Conservation (phyloP, 2,888 invertebrate genomes). For the Ormyrus thymus region DNA sequence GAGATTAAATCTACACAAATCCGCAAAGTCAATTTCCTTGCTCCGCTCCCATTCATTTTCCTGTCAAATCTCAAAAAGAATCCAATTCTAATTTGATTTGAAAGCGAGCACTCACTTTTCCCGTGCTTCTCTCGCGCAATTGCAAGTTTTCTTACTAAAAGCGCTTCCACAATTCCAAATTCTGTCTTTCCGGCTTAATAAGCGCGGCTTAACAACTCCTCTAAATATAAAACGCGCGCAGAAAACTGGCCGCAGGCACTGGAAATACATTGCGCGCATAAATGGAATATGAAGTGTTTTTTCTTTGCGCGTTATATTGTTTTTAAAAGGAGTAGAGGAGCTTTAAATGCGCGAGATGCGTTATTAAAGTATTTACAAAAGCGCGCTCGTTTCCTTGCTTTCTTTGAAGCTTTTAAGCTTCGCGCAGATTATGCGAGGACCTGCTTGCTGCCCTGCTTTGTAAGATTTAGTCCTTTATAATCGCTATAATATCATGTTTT, state of each 20-base stretch:
- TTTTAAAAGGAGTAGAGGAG: background rate
- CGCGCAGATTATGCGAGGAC: constrained; percentile 11
- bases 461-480: too few relatives aligned
- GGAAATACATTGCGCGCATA: background rate
- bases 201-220: background rate
- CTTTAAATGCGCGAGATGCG: constrained; percentile 6
- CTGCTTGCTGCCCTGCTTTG: background rate
- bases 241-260: constrained; percentile 8
- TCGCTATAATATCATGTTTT: too few relatives aligned
- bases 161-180: background rate
- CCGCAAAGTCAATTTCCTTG: background rate
- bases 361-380: constrained; percentile 33
- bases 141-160: background rate
- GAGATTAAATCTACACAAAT: background rate
- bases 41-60: background rate
- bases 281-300: constrained; percentile 28
- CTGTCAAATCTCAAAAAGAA: too few relatives aligned
- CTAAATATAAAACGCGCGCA: constrained; percentile 20
- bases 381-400: background rate
- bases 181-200: constrained; percentile 24
- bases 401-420: constrained; percentile 22
- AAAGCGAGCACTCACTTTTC: too few relatives aligned
- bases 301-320: constrained; percentile 20
- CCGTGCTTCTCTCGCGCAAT: too few relatives aligned
- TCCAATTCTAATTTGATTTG: too few relatives aligned